phyloP scores from a whole-genome alignment of 2,113 vertebrate genomes.

The Fulmarus glacialis region DNA sequence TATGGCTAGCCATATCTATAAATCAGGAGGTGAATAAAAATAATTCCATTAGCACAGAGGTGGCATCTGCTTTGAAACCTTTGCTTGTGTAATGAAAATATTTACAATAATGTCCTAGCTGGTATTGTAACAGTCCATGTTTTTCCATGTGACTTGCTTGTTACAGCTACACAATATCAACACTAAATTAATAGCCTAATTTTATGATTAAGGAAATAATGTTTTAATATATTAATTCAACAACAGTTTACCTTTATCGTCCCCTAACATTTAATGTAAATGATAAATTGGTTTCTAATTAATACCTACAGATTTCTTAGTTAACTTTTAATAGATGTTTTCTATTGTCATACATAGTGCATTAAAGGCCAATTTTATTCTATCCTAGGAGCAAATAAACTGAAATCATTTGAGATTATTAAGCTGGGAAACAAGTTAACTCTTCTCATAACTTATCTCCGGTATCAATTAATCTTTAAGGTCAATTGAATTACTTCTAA shows the following conservation, averaged over 20 bases:
- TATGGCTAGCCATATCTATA: not conserved
- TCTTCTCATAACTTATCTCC: not conserved
- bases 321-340: not conserved
- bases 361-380: not conserved
- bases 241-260: not conserved
- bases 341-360: not conserved
- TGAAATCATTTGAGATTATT: not conserved
- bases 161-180: not conserved
- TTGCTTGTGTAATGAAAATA: not conserved
- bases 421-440: not conserved
- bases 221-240: not conserved
- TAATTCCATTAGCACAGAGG: not conserved
- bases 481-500: not conserved
- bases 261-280: not conserved
- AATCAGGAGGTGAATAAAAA: not conserved
- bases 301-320: not conserved
- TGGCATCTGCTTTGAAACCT: constrained; percentile 6
- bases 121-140: not conserved
- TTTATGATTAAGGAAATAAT: not conserved
- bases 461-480: not conserved
- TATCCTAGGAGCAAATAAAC: not conserved
- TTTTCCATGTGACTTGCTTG: not conserved
- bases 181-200: not conserved
- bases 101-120: not conserved
- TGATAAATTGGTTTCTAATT: not conserved